phyloP scores from a whole-genome alignment of 2,888 invertebrate genomes.

The Cryptus viduatorius region DNA sequence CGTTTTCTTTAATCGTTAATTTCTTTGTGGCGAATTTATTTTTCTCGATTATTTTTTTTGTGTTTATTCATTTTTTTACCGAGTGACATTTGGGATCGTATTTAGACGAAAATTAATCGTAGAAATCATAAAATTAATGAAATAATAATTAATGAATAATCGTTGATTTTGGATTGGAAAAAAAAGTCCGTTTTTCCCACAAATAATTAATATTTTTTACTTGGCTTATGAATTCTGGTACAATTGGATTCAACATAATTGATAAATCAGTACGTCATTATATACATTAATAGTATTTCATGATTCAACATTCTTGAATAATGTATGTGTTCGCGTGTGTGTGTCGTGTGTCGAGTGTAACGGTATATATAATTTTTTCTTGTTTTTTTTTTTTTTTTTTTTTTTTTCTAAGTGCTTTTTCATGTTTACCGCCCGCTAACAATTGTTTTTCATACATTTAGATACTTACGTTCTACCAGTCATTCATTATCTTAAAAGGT shows the following conservation, averaged over 20 bases:
- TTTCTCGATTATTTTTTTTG: too few relatives aligned
- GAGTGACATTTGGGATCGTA: too few relatives aligned
- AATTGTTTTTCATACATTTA: constrained; percentile 75
- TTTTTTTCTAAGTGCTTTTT: constrained; percentile 45
- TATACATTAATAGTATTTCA: constrained; percentile 76
- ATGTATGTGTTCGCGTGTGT: constrained; percentile 56
- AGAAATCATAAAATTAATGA: too few relatives aligned
- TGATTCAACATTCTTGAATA: constrained; percentile 75
- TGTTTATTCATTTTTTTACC: too few relatives aligned
- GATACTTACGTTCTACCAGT: constrained; percentile 75
- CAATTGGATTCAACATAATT: constrained; percentile 77
- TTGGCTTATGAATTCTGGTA: constrained; percentile 79
- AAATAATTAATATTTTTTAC: constrained; percentile 77
- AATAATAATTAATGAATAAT: too few relatives aligned
- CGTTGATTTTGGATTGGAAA: too few relatives aligned
- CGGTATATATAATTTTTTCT: constrained; percentile 35
- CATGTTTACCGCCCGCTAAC: constrained; percentile 73
- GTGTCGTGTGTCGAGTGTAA: constrained; percentile 36
- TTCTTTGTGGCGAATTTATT: too few relatives aligned
- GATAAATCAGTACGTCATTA: constrained; percentile 73
- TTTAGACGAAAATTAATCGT: too few relatives aligned
- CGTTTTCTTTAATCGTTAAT: too few relatives aligned
- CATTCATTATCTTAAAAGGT: constrained; percentile 69
- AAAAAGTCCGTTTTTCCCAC: constrained; percentile 67
- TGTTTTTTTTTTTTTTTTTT: constrained; percentile 27